Evolutionary conservation across 2,113 vertebrate genomes (phyloP).

Genomic region (Ictalurus furcatus): DNA sequence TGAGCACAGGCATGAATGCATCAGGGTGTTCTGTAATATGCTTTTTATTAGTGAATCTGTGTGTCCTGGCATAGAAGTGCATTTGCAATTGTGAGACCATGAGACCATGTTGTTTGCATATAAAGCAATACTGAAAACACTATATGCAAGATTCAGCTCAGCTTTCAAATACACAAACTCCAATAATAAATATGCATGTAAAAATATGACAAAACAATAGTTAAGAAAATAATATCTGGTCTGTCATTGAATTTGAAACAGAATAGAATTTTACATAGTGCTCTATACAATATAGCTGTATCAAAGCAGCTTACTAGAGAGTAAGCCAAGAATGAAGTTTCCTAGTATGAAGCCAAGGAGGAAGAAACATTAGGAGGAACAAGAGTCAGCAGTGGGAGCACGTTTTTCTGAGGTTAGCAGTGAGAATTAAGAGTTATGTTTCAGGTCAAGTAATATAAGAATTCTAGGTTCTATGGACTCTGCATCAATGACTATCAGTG

Average conservation of each 20-base stretch:
- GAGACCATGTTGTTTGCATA: too few species aligned
- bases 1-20: too few species aligned
- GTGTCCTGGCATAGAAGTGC: too few species aligned
- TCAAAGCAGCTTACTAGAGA: neutral
- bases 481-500: neutral
- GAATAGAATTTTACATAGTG: neutral
- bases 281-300: neutral
- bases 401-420: neutral
- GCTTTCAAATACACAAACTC: too few species aligned
- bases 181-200: too few species aligned
- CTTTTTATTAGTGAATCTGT: too few species aligned
- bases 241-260: neutral
- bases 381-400: neutral
- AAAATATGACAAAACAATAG: too few species aligned
- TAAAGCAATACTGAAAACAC: too few species aligned
- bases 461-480: too few species aligned
- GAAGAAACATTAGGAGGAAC: neutral
- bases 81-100: too few species aligned
- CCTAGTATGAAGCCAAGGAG: neutral
- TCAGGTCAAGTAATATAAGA: neutral
- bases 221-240: neutral
- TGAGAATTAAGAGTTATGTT: neutral
- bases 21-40: too few species aligned
- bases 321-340: neutral
- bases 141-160: too few species aligned